Evolutionary conservation across 2,888 invertebrate species (phyloP), one percentile per base, ranked within the genome.

Genomic region (Drosophila conformis): DNA sequence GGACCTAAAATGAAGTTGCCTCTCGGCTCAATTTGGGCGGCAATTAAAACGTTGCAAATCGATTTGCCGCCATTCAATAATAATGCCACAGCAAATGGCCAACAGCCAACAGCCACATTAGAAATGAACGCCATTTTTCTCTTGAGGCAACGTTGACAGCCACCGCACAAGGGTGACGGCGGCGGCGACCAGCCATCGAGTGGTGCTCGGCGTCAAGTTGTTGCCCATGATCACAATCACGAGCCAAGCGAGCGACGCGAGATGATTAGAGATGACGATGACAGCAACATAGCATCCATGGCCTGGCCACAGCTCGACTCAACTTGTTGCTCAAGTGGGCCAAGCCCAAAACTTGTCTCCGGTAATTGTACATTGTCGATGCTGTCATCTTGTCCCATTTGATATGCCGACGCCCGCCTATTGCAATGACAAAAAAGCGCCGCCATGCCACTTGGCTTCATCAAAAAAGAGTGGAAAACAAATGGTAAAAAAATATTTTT

Each of bases 21-120:
- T 68, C 73, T 73, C 69, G 76, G 78, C 81, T 76, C 78, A 83
- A 83, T 86, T 86, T 76, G 65, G 71, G 79, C 71, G 80, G 78
- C 82, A 90, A 91, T 90, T 90, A 91, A 91, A 89, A 76, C 86
- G 79, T 82, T 80, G 79, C 76, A 79, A 84, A 89, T 87, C 82
- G 85, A 86, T 90, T 90, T 86, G 74, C 73, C 73, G 76, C 76
- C 73, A 83, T 73, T 75, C 71, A 57, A 57, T 57, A 70, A 82
- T 79, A 60, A 76, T 25, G 35, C 52, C 52, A 27, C 48, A 56
- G 42, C 35, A 13, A 52, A 40, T 35, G 8, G 36, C 52, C 69
- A 53, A 59, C 58, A 69, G 49, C 51, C 49, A 31, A 59, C 54
- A 70, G 51, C 40, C 46, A 33, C 57, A 63, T 73, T 68, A 63